These are phyloP conservation scores for Emydocephalus ijimae DNA, from an alignment of 2,113 vertebrate species.

Conservation along the genomic window DNA sequence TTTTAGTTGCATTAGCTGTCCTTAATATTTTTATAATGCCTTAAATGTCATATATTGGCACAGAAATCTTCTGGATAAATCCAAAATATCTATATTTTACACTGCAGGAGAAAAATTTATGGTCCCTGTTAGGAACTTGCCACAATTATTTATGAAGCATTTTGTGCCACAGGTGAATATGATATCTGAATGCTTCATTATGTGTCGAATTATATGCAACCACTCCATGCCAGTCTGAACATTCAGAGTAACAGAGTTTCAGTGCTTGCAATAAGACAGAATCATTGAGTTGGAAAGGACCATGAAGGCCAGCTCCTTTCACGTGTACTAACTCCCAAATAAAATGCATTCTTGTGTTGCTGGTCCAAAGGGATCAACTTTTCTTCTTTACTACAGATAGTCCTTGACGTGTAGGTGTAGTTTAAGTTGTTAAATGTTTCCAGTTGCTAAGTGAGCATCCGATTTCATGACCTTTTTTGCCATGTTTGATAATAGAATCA, in stretches of 20 bases:
- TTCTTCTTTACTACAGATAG: background rate
- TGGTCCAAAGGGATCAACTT: background rate
- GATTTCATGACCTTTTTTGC: background rate
- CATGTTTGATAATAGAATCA: background rate
- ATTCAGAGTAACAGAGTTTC: background rate
- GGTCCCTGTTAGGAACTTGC: background rate
- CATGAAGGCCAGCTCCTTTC: background rate
- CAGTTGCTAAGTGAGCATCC: background rate
- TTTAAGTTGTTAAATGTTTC: background rate
- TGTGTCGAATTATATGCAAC: background rate
- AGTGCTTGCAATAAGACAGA: background rate
- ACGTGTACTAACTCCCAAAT: background rate
- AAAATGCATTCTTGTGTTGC: background rate
- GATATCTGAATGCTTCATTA: background rate
- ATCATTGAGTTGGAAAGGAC: background rate
- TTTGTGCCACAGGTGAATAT: background rate
- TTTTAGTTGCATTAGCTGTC: background rate
- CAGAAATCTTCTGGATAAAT: background rate
- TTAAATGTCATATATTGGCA: background rate
- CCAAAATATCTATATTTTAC: background rate
- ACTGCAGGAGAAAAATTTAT: background rate
- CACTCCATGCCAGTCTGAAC: background rate
- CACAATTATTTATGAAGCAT: background rate
- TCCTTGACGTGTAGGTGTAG: background rate
- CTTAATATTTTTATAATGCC: background rate